Evolutionary conservation across 1,140 invertebrate species (phyloP).

Genomic region (Rhizoglyphus robini): DNA sequence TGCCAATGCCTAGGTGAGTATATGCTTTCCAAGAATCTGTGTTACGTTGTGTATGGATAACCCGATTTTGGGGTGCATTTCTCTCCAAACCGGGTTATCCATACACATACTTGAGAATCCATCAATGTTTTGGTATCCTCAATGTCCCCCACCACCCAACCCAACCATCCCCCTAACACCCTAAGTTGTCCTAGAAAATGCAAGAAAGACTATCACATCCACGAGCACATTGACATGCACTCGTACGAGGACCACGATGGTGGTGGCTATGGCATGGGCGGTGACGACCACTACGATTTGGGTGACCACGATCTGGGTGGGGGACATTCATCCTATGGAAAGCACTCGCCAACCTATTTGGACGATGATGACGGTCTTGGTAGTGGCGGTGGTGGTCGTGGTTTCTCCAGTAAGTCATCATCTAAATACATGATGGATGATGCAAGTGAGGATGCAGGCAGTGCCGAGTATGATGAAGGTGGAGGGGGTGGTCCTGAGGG

Average conservation of each 20-base stretch:
- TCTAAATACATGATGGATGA: background rate
- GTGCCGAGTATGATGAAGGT: too few species aligned
- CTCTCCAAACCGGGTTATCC: too few species aligned
- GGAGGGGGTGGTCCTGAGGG: too few species aligned
- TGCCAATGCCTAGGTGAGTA: conserved; percentile 7
- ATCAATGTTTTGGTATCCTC: too few species aligned
- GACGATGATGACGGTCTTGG: background rate
- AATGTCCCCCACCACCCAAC: background rate
- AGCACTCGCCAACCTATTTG: background rate
- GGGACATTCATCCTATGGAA: background rate
- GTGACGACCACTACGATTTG: background rate
- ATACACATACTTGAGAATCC: too few species aligned
- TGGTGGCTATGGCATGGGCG: background rate
- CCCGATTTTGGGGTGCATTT: too few species aligned
- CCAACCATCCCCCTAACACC: background rate
- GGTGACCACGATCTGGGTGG: background rate
- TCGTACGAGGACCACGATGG: background rate
- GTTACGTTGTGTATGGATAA: too few species aligned
- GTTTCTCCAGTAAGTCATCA: too few species aligned
- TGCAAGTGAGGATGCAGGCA: too few species aligned
- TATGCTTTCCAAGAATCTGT: too few species aligned
- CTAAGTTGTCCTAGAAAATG: background rate
- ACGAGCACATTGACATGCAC: background rate
- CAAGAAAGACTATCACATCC: background rate
- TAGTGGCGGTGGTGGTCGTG: too few species aligned